A percentile compares a stretch with the other conserved stretches of the same genome.
Conservation (phyloP, 1,140 invertebrate genomes). For the Doryteuthis pealeii region DNA sequence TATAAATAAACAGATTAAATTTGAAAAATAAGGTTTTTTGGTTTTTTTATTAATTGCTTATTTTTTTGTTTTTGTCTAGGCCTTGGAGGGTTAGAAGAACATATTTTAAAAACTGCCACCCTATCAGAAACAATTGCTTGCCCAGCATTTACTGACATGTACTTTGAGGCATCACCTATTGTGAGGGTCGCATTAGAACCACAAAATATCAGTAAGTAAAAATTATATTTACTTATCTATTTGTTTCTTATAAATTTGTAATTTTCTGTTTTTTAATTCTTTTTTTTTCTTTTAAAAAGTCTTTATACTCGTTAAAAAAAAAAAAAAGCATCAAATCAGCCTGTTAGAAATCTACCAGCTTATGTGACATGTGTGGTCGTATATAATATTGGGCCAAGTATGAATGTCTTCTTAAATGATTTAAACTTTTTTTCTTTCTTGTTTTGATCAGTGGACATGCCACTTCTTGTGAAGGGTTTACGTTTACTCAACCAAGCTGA, state of each 20-base stretch:
- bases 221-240: conserved; percentile 8
- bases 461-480: conserved; percentile 78
- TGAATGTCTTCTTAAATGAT: no score
- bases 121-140: conserved; percentile 81
- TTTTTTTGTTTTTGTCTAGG: conserved; percentile 64
- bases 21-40: no score
- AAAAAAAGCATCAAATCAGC: no score
- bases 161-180: conserved; percentile 81
- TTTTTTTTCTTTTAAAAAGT: no score
- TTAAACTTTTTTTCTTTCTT: conserved; percentile 9
- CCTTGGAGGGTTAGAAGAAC: conserved; percentile 84
- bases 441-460: conserved; percentile 62
- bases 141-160: conserved; percentile 85
- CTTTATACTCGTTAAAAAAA: not conserved
- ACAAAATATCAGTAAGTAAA: conserved; percentile 67
- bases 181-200: conserved; percentile 94
- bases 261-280: no score
- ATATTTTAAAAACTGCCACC: conserved; percentile 88
- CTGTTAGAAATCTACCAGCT: no score
- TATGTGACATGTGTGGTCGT: no score
- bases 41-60: no score
- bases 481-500: conserved; percentile 89
- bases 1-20: no score
- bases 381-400: no score
- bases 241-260: no score